Base-by-base conservation (phyloP, 2,888 invertebrate species). In the Eumacrocentrus americanus region DNA sequence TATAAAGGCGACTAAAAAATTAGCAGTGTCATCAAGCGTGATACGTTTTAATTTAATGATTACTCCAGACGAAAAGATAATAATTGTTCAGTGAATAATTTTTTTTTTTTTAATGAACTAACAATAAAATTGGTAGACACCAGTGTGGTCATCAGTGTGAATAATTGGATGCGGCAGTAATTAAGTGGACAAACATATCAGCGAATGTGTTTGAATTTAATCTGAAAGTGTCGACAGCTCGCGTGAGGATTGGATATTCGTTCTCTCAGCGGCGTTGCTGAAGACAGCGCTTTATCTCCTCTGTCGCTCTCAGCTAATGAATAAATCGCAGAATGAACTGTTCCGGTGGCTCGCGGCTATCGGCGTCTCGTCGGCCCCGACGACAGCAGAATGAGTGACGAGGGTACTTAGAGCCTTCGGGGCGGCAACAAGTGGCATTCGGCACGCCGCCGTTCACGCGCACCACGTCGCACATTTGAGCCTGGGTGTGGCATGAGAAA, bases 391-490 rank as follows among this genome's bases (percentile, higher is more conserved):
- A 69, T 70, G 70, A 72, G 68, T 68, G 69, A 72, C 71, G 72
- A 70, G 72, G 60, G 68, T 72, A 70, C 68, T 69, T 70, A 63
- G 67, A 58, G 42, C 29, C 64, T 52, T 58, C 68, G 60, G 71
- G 69, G 70, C 68, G 68, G 75, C 75, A 75, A 76, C 76, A 77
- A 76, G 77, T 77, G 76, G 75, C 69, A 70, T 71, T 73, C 71
- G 69, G 69, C 69, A 70, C 69, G 65, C 69, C 67, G 67, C 53
- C 58, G 62, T 59, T 58, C 61, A 50, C 64, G 58, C 58, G 51
- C 65, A 64, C 67, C 63, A 65, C 50, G 58, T 58, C 58, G 62
- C 63, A n/a, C 9, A 29, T 29, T 9, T 29, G 29, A n/a, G 5
- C 58, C 52, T 51, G 40, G 54, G 42, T 63, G 58, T 48, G 54